phyloP scores from a whole-genome alignment of 2,888 invertebrate species.

The Drosophila seclusa region DNA sequence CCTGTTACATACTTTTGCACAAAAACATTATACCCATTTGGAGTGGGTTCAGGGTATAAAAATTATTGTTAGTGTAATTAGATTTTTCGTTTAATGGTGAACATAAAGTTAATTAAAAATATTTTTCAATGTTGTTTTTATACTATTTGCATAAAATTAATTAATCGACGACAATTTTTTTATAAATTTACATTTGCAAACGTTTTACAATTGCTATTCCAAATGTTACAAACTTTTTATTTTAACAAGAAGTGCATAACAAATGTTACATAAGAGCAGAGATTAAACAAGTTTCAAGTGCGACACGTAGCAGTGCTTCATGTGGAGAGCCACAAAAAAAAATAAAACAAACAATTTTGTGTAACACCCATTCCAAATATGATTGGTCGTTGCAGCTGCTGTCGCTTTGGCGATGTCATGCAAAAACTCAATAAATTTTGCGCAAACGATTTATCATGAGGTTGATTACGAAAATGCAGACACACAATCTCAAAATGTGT shows the following conservation, averaged over 20 bases:
- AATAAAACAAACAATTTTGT: not conserved
- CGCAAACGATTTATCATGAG: conserved; percentile 82
- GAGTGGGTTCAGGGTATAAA: not conserved
- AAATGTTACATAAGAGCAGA: conserved; percentile 2
- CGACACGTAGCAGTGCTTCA: conserved; percentile 4
- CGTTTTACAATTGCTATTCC: not conserved
- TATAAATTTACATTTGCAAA: not conserved
- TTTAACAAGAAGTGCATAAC: not conserved
- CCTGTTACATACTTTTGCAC: not conserved
- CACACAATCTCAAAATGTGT: conserved; percentile 37
- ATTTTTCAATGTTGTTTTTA: not conserved
- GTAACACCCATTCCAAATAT: conserved; percentile 28
- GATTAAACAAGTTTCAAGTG: conserved; percentile 1
- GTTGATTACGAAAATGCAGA: conserved; percentile 81
- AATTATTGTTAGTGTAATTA: not conserved
- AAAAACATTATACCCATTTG: not conserved
- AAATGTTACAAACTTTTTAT: not conserved
- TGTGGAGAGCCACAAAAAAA: not conserved
- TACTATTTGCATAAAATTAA: not conserved
- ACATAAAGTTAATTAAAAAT: not conserved
- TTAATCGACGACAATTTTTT: not conserved
- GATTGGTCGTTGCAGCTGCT: conserved; percentile 58
- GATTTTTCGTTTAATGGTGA: not conserved
- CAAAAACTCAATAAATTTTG: conserved; percentile 81
- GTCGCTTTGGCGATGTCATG: conserved; percentile 65